Conservation (phyloP, 2,797 vertebrate genomes). For the Notamacropus eugenii region DNA sequence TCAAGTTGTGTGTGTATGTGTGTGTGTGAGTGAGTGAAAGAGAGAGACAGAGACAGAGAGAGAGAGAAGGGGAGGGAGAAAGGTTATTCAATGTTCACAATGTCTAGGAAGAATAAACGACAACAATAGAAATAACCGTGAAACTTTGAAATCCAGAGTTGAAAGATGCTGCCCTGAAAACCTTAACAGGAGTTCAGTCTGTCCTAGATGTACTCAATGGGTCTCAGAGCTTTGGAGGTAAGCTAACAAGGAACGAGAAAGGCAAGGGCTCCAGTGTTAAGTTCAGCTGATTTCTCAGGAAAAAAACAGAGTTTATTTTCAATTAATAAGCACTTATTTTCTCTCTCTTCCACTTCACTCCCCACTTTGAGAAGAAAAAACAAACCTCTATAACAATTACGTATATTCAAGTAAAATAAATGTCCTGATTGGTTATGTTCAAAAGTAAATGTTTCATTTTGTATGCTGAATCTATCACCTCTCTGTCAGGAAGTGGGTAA, state of each 20-base stretch:
- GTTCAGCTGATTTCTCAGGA: neutral
- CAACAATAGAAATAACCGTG: neutral
- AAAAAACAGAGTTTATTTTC: neutral
- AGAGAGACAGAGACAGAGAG: too few relatives aligned
- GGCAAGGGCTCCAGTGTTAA: neutral
- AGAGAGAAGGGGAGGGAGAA: too few relatives aligned
- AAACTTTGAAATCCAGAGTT: neutral
- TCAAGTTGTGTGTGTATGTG: neutral
- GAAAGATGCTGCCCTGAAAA: neutral
- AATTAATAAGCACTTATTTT: neutral
- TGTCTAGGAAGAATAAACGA: neutral
- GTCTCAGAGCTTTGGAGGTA: neutral
- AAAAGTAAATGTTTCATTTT: neutral
- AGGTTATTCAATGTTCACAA: neutral
- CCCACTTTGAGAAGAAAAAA: neutral
- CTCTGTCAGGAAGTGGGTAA: neutral
- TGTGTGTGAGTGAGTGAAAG: too few relatives aligned
- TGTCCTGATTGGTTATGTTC: neutral
- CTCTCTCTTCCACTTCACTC: neutral
- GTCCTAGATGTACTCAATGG: neutral
- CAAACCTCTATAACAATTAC: neutral
- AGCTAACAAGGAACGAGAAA: neutral
- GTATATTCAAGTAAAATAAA: neutral
- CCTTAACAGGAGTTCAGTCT: neutral
- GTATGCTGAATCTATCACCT: neutral